phyloP scores from a whole-genome alignment of 2,113 vertebrate species.

The Leucopsar rothschildi region DNA sequence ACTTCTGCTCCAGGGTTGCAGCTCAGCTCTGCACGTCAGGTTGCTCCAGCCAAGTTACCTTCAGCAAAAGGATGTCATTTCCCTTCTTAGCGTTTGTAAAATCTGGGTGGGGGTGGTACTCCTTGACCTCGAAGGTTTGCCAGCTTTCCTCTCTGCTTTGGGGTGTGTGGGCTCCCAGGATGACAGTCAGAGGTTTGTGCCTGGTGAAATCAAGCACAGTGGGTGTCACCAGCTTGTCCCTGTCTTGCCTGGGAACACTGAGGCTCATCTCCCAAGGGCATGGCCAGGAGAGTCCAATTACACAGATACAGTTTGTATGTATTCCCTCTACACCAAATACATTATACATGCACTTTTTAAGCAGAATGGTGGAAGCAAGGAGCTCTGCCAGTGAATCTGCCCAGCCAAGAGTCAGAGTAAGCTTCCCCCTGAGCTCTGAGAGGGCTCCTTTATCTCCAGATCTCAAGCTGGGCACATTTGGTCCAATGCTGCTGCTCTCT shows the following conservation, averaged over 20 bases:
- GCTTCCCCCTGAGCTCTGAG: background rate
- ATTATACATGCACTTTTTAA: fast-evolving
- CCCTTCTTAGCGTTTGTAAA: background rate
- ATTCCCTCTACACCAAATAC: background rate
- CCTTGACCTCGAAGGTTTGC: conserved; percentile 29
- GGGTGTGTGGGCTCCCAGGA: background rate
- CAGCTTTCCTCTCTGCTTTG: background rate
- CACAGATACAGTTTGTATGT: fast-evolving
- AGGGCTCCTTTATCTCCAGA: background rate
- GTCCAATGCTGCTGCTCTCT: background rate
- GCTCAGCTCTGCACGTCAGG: background rate
- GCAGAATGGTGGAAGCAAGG: background rate
- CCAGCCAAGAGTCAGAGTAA: background rate
- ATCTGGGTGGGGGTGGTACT: background rate
- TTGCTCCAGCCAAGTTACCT: background rate
- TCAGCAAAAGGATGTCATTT: conserved; percentile 50
- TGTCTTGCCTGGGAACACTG: background rate
- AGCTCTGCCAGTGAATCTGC: background rate
- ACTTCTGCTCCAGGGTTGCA: background rate
- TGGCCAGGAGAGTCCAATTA: background rate
- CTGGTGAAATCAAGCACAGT: background rate
- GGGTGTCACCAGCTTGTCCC: background rate
- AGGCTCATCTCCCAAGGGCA: background rate
- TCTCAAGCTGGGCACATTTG: background rate
- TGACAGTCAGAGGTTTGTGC: conserved; percentile 23